A percentile compares a stretch with the other conserved stretches of the same genome.
These are phyloP conservation scores for Cynodonichthys magdalenae DNA, from an alignment of 2,797 vertebrate species.

Conservation along the genomic window DNA sequence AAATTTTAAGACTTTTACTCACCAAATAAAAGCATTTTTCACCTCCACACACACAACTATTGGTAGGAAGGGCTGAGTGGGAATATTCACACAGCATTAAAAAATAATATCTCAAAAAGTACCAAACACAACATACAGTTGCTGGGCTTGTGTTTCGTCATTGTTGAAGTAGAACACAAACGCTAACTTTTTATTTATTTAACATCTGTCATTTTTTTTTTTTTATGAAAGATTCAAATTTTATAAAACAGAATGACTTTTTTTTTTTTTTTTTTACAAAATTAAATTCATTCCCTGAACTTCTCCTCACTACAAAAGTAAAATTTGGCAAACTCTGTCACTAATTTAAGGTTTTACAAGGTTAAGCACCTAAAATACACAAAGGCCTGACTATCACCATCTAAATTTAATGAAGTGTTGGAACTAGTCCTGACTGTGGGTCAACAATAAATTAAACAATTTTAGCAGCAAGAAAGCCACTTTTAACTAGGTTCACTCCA, in stretches of 20 bases:
- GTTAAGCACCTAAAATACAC: no score
- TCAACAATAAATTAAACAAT: no score
- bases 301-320: no score
- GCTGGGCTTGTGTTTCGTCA: neutral
- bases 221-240: neutral
- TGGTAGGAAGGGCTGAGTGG: constrained; percentile 56
- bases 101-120: constrained; percentile 57
- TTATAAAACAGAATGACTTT: neutral
- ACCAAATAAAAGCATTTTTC: constrained; percentile 17
- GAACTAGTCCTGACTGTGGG: no score
- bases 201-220: neutral
- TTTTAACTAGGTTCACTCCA: no score
- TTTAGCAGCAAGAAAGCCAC: no score
- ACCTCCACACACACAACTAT: neutral
- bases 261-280: neutral
- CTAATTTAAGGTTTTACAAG: no score
- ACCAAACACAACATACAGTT: constrained; percentile 31
- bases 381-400: no score
- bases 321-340: no score
- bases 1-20: neutral
- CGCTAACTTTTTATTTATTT: neutral
- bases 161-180: constrained; percentile 22
- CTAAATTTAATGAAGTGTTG: no score
- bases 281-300: no score
- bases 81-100: constrained; percentile 69